A percentile compares a stretch with the other conserved stretches of the same genome.
These are phyloP conservation scores for Myotis vivesi DNA, from an alignment of 2,797 vertebrate genomes.

Conservation along the genomic window DNA sequence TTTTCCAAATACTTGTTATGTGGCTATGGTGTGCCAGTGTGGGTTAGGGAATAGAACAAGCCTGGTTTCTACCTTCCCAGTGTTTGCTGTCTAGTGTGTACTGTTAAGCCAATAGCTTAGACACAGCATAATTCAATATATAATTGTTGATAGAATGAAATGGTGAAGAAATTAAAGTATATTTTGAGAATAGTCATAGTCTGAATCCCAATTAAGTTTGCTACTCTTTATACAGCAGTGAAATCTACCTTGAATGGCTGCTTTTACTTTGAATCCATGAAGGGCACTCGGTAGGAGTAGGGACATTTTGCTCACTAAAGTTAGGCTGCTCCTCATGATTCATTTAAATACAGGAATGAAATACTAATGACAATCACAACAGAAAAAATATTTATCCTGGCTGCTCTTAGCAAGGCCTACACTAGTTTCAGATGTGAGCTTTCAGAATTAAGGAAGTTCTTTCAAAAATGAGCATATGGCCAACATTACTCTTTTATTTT, in stretches of 20 bases:
- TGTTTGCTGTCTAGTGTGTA: slow-evolving; percentile 2
- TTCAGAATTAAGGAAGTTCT: slow-evolving; percentile 9
- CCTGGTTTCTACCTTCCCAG: not conserved
- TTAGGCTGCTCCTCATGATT: not conserved
- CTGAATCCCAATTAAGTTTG: slow-evolving; percentile 50
- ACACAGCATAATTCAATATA: slow-evolving; percentile 39
- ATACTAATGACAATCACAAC: not conserved
- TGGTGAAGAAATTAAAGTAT: slow-evolving; percentile 42
- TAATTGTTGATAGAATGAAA: slow-evolving; percentile 48
- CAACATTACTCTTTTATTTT: not conserved
- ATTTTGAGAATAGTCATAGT: slow-evolving; percentile 33
- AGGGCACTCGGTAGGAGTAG: not conserved
- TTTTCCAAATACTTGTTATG: slow-evolving; percentile 9
- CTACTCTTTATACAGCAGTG: slow-evolving; percentile 29
- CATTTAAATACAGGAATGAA: slow-evolving; percentile 1
- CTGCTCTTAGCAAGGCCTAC: not conserved
- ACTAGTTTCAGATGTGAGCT: not conserved
- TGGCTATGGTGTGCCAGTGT: not conserved
- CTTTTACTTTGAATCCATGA: not conserved
- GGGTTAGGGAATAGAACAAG: not conserved
- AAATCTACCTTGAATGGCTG: slow-evolving; percentile 28
- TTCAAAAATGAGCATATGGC: not conserved
- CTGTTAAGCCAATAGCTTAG: not conserved
- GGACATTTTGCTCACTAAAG: not conserved
- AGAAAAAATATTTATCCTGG: slow-evolving; percentile 1